phyloP scores from a whole-genome alignment of 92 coral and sea anemone species.

The Pocillopora grandis region DNA sequence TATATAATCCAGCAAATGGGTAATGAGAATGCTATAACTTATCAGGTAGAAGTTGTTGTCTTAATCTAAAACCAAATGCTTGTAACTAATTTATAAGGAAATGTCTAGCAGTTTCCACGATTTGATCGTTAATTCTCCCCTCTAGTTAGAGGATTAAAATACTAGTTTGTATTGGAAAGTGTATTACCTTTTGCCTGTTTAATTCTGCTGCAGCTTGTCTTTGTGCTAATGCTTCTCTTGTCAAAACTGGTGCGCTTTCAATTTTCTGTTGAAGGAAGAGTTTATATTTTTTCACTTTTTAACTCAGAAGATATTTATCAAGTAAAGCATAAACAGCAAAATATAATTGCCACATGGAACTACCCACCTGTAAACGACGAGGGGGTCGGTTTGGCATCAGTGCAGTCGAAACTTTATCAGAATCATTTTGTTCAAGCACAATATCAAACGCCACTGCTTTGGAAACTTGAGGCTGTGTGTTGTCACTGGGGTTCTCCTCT shows the following conservation, averaged over 20 bases:
- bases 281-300: not conserved
- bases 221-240: constrained; percentile 80
- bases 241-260: constrained; percentile 76
- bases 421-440: constrained; percentile 23
- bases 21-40: too few relatives aligned
- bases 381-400: constrained; percentile 42
- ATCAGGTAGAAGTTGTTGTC: too few relatives aligned
- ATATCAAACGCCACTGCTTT: constrained; percentile 63
- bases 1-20: too few relatives aligned
- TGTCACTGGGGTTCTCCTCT: not conserved
- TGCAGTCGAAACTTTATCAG: constrained; percentile 13
- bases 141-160: not conserved
- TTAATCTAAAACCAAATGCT: too few relatives aligned
- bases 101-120: not conserved
- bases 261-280: constrained; percentile 59
- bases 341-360: not conserved
- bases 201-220: constrained; percentile 83
- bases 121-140: not conserved
- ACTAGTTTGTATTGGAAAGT: not conserved
- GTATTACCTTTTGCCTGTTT: constrained; percentile 79
- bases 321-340: not conserved
- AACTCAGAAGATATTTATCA: not conserved
- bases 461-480: constrained; percentile 8
- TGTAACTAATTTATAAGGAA: too few relatives aligned
- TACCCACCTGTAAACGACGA: constrained; percentile 46